These are phyloP conservation scores for Zootermopsis nevadensis DNA, from an alignment of 2,888 invertebrate species.

Conservation along the genomic window DNA sequence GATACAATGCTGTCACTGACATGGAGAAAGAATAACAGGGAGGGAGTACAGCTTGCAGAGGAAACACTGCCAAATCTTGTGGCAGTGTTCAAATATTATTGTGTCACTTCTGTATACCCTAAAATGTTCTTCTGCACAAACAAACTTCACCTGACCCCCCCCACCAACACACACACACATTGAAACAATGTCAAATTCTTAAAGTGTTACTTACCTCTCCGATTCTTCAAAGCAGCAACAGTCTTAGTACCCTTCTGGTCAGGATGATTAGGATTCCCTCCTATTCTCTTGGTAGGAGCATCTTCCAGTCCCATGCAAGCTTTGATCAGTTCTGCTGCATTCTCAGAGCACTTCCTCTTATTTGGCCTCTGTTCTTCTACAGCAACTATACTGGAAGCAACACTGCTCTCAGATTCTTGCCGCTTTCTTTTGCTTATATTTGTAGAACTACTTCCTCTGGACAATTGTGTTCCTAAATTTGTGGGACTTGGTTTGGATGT, in stretches of 20 bases:
- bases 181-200: too few species aligned
- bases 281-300: conserved; percentile 53
- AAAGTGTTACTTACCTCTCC: conserved; percentile 47
- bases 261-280: conserved; percentile 5
- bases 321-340: conserved; percentile 71
- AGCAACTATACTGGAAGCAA: conserved; percentile 63
- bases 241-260: conserved; percentile 43
- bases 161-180: too few species aligned
- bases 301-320: conserved; percentile 67
- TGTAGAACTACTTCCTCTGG: conserved; percentile 27
- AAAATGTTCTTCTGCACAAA: too few species aligned
- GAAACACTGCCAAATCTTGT: too few species aligned
- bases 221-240: conserved; percentile 26
- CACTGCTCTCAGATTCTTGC: conserved; percentile 79
- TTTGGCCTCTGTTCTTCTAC: conserved; percentile 62
- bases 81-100: too few species aligned
- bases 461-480: conserved; percentile 55
- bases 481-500: conserved; percentile 55
- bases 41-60: too few species aligned
- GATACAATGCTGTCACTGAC: too few species aligned
- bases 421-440: conserved; percentile 73
- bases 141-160: too few species aligned
- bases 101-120: too few species aligned
- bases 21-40: too few species aligned
- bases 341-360: conserved; percentile 72